A percentile compares a stretch with the other conserved stretches of the same genome.
These are phyloP conservation scores for Ctenosaura bakeri DNA, from an alignment of 2,797 vertebrate genomes.

Conservation along the genomic window DNA sequence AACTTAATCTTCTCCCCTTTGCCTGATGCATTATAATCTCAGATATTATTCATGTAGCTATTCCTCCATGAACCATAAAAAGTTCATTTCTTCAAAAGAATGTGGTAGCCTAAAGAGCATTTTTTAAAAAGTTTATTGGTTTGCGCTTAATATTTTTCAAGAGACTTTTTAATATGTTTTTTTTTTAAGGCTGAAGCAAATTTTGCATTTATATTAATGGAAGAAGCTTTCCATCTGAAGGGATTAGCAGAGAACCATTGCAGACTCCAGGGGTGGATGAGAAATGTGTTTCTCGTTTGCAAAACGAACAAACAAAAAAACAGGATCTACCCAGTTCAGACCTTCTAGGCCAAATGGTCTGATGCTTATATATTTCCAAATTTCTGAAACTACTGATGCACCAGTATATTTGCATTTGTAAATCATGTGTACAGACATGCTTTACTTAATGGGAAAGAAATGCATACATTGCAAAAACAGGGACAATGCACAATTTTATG, in stretches of 20 bases:
- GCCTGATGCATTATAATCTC: conserved; percentile 85
- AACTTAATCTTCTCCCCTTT: conserved; percentile 86
- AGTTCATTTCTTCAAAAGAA: conserved; percentile 87
- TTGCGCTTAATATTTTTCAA: conserved; percentile 87
- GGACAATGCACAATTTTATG: too few relatives aligned
- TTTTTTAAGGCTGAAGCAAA: conserved; percentile 80
- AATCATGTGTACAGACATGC: neutral
- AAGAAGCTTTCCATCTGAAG: conserved; percentile 86
- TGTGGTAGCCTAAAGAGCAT: conserved; percentile 87
- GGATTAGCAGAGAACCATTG: conserved; percentile 79
- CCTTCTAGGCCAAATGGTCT: neutral
- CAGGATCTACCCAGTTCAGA: neutral
- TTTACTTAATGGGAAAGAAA: neutral
- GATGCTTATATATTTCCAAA: neutral
- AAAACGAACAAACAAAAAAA: neutral
- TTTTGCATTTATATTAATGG: conserved; percentile 90
- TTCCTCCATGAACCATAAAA: conserved; percentile 89
- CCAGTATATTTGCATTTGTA: too few relatives aligned
- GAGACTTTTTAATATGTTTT: conserved; percentile 78
- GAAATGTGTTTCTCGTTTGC: neutral
- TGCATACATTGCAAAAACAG: neutral
- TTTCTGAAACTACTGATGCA: neutral
- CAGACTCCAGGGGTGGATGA: neutral
- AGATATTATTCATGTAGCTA: conserved; percentile 87
- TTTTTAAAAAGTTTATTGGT: conserved; percentile 81